Percentiles rank a stretch among this genome's conserved stretches.
Evolutionary conservation across 2,113 vertebrate genomes (phyloP).

Genomic region (Zapus hudsonius): DNA sequence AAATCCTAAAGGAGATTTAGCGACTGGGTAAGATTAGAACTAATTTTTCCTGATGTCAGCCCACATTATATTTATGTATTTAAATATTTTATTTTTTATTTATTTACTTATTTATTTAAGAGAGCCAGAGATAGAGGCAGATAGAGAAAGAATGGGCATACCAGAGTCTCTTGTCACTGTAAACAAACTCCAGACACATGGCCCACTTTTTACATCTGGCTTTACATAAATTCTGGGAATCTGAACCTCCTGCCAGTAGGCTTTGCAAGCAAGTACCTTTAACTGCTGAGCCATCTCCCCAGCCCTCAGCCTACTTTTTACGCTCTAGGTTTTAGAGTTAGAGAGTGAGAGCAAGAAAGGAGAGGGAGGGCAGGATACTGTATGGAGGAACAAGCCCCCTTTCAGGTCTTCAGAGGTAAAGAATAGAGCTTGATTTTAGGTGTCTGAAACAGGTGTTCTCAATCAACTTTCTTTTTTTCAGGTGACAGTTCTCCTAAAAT

Average conservation of each 20-base stretch:
- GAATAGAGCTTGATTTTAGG: neutral
- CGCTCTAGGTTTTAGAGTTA: neutral
- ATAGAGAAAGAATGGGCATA: too few species aligned
- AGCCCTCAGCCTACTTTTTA: neutral
- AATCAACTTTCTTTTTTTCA: neutral
- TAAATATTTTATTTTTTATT: too few species aligned
- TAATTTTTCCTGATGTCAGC: neutral
- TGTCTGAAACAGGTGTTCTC: neutral
- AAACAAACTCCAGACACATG: too few species aligned
- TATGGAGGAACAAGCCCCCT: neutral
- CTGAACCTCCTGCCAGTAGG: too few species aligned
- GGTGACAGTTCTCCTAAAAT: neutral
- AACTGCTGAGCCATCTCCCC: too few species aligned
- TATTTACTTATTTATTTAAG: too few species aligned
- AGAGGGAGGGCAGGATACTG: neutral
- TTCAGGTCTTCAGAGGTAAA: neutral
- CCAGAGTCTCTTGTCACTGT: too few species aligned
- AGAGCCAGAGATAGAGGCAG: too few species aligned
- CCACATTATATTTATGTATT: neutral
- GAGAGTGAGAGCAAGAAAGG: neutral
- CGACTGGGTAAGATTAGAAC: neutral
- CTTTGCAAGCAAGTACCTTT: too few species aligned
- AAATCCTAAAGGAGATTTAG: neutral
- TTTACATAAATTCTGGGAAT: too few species aligned
- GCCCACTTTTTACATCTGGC: too few species aligned